Evolutionary conservation across 2,113 vertebrate genomes (phyloP).

Genomic region (zebrafish (Danio rerio)): GRCz12tu NC_133194.1:26412001-26412500

Average conservation of each 20-base stretch:
- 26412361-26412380: neutral
- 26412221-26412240: conserved; percentile 23
- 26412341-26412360: conserved; percentile 19
- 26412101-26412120: neutral
- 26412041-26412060: neutral
- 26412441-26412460: conserved; percentile 50
- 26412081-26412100: neutral
- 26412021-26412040: neutral
- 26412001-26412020: neutral
- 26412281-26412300: neutral
- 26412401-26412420: neutral
- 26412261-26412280: neutral
- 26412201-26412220: neutral
- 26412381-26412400: neutral
- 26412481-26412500: neutral
- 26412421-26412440: conserved; percentile 44
- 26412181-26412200: conserved; percentile 5
- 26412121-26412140: conserved; percentile 13
- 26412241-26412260: neutral
- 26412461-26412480: conserved; percentile 3
- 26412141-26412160: neutral
- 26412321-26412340: neutral
- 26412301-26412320: neutral
- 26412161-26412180: neutral
- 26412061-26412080: too few species aligned